These are phyloP conservation scores for Gadus macrocephalus DNA, from an alignment of 2,113 vertebrate genomes.

Conservation along the genomic window DNA sequence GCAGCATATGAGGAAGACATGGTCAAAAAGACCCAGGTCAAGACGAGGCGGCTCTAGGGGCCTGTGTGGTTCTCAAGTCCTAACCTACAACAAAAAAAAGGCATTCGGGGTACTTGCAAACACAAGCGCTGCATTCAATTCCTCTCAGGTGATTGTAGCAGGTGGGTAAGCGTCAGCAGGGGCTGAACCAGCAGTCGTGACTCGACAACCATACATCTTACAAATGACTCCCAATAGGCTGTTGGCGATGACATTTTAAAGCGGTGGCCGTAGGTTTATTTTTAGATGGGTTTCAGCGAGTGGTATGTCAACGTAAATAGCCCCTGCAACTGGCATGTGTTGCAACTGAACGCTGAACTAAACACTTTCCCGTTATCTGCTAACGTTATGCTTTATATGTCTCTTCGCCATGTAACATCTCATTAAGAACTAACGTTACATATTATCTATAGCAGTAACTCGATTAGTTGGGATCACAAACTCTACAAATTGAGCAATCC, in stretches of 20 bases:
- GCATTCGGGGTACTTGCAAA: background rate
- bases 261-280: conserved; percentile 50
- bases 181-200: no score
- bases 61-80: background rate
- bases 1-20: conserved; percentile 67
- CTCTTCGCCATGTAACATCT: no score
- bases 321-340: conserved; percentile 39
- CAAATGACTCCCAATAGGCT: background rate
- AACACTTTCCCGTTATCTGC: background rate
- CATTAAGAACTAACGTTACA: no score
- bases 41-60: background rate
- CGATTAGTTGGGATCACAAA: no score
- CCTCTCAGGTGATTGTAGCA: no score
- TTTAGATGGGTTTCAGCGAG: conserved; percentile 50
- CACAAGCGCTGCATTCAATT: no score
- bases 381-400: no score
- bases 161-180: no score
- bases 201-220: conserved; percentile 5
- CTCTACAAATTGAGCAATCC: no score
- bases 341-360: conserved; percentile 42
- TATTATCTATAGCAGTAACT: no score
- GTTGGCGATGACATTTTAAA: conserved; percentile 51
- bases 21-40: conserved; percentile 16
- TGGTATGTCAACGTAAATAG: conserved; percentile 66
- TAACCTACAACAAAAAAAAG: conserved; percentile 9